Evolutionary conservation across 2,888 invertebrate genomes (phyloP).

Genomic region (Pycnomerus fuliginosus): DNA sequence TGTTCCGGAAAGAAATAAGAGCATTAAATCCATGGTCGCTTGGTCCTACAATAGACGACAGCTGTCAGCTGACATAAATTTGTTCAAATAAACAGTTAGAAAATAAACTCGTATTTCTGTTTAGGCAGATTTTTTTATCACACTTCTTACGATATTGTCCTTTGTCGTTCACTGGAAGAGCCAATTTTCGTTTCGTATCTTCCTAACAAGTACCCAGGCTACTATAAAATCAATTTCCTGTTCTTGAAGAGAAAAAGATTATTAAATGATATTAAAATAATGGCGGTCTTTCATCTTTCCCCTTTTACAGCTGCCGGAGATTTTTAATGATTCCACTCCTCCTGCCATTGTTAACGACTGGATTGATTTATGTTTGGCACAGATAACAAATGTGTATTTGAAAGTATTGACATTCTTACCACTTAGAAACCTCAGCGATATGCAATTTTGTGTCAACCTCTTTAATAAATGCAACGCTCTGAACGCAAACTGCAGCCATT

Average conservation of each 20-base stretch:
- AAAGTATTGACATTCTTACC: too few relatives aligned
- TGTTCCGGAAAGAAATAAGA: constrained; percentile 13
- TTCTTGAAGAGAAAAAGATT: constrained; percentile 11
- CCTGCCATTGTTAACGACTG: too few relatives aligned
- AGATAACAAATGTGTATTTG: too few relatives aligned
- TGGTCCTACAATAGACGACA: constrained; percentile 10
- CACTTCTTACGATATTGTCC: constrained; percentile 6
- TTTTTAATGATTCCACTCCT: too few relatives aligned
- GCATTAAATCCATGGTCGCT: constrained; percentile 8
- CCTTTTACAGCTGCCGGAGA: too few relatives aligned
- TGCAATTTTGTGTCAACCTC: too few relatives aligned
- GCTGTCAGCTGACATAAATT: constrained; percentile 20
- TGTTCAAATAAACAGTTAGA: constrained; percentile 13
- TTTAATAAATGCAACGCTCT: too few relatives aligned
- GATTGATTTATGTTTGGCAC: too few relatives aligned
- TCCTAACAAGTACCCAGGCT: constrained; percentile 7
- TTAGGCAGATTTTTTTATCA: constrained; percentile 19
- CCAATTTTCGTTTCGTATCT: constrained; percentile 5
- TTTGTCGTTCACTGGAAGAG: constrained; percentile 9
- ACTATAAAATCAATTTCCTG: constrained; percentile 18
- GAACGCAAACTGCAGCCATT: too few relatives aligned
- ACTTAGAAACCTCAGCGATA: too few relatives aligned
- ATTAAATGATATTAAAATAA: constrained; percentile 17
- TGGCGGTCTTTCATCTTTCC: background rate
- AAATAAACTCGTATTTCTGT: constrained; percentile 19